Conservation (phyloP, 2,888 invertebrate species). For the Drosophila lutescens region DNA sequence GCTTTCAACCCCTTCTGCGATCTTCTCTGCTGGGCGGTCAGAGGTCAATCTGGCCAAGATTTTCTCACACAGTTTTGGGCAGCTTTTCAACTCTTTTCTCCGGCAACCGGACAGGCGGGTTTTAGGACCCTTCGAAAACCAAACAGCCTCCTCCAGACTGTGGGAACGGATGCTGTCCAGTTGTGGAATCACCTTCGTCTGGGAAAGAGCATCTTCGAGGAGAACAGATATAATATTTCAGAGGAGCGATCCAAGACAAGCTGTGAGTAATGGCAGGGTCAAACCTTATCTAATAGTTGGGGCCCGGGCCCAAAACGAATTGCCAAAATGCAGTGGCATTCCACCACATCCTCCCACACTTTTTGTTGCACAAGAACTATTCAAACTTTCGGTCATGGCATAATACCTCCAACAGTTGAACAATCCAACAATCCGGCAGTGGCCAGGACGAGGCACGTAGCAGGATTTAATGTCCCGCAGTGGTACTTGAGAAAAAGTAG, state of each 20-base stretch:
- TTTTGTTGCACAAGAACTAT: slow-evolving; percentile 69
- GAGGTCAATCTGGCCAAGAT: slow-evolving; percentile 73
- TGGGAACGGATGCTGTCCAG: slow-evolving; percentile 67
- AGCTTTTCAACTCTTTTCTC: slow-evolving; percentile 64
- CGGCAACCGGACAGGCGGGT: slow-evolving; percentile 66
- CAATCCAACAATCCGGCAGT: slow-evolving; percentile 48
- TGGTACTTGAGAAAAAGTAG: slow-evolving; percentile 80
- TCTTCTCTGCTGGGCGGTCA: slow-evolving; percentile 59
- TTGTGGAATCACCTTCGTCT: slow-evolving; percentile 58
- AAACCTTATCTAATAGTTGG: slow-evolving; percentile 62
- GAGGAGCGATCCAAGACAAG: slow-evolving; percentile 48
- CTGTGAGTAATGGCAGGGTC: slow-evolving; percentile 58
- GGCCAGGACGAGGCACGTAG: slow-evolving; percentile 62
- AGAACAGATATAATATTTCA: slow-evolving; percentile 23
- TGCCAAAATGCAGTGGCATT: slow-evolving; percentile 40
- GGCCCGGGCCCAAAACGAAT: slow-evolving; percentile 57
- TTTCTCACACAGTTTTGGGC: slow-evolving; percentile 76
- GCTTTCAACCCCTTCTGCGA: slow-evolving; percentile 60
- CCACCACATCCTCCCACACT: slow-evolving; percentile 10
- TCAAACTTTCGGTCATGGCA: slow-evolving; percentile 77
- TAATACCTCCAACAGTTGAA: slow-evolving; percentile 72
- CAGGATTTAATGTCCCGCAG: slow-evolving; percentile 77
- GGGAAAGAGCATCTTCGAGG: slow-evolving; percentile 44
- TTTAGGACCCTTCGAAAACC: slow-evolving; percentile 7
- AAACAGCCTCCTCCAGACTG: slow-evolving; percentile 43